phyloP scores from a whole-genome alignment of 2,113 vertebrate species.

The Acrocephalus arundinaceus region DNA sequence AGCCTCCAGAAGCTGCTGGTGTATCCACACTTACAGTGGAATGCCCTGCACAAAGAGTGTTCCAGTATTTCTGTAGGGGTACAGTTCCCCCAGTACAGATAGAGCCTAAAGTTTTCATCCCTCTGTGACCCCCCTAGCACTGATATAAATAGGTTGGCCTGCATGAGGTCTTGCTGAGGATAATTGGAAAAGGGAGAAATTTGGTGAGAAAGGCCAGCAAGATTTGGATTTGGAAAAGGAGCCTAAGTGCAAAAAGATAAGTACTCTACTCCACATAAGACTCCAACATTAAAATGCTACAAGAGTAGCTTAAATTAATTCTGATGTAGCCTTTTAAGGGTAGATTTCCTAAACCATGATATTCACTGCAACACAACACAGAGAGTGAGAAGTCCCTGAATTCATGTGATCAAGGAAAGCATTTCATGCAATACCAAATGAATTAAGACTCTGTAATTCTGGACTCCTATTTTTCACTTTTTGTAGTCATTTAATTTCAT shows the following conservation, averaged over 20 bases:
- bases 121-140: not conserved
- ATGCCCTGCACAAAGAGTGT: not conserved
- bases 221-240: not conserved
- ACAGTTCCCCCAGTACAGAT: not conserved
- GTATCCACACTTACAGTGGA: rapidly evolving
- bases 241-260: not conserved
- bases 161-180: not conserved
- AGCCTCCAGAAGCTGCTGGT: not conserved
- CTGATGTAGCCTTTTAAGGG: not conserved
- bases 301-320: not conserved
- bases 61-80: not conserved
- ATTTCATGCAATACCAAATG: not conserved
- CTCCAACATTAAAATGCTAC: not conserved
- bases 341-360: not conserved
- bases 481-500: not conserved
- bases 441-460: not conserved
- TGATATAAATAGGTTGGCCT: not conserved
- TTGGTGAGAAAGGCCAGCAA: not conserved
- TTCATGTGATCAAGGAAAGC: not conserved
- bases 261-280: not conserved
- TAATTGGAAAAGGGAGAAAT: not conserved
- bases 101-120: not conserved
- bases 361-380: not conserved
- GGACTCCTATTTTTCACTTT: not conserved
- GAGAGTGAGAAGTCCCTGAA: not conserved